A percentile compares a stretch with the other conserved stretches of the same genome.
Conservation (phyloP, 2,797 vertebrate genomes). For the Mus caroli region DNA sequence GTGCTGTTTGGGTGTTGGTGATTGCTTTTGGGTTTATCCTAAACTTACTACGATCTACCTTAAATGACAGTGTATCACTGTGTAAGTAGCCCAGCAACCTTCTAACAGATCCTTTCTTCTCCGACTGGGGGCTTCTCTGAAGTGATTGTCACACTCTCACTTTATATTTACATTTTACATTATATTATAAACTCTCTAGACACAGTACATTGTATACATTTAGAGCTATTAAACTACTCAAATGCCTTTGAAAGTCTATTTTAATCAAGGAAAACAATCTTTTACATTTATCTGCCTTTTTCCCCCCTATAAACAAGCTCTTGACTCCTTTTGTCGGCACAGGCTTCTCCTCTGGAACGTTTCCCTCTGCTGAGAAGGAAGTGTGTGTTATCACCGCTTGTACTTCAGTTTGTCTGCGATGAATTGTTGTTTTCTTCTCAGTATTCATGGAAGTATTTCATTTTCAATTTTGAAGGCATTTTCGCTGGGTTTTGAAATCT, state of each 20-base stretch:
- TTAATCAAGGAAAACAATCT: background rate
- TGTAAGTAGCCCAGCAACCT: background rate
- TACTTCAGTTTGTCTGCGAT: constrained; percentile 7
- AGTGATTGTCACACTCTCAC: background rate
- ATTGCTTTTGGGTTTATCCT: constrained; percentile 11
- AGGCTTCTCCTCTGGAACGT: constrained; percentile 7
- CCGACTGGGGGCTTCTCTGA: background rate
- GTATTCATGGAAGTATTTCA: constrained; percentile 10
- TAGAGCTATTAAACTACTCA: background rate
- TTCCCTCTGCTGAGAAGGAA: constrained; percentile 1
- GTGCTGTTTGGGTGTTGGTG: background rate
- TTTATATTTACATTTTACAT: background rate
- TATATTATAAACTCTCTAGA: background rate
- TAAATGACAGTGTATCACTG: background rate
- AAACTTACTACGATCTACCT: background rate
- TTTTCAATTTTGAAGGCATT: background rate
- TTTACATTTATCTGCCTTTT: background rate
- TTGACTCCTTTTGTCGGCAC: background rate
- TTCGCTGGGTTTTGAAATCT: constrained; percentile 42
- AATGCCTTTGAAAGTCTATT: background rate
- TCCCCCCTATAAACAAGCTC: background rate
- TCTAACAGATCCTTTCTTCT: background rate
- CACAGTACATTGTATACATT: background rate
- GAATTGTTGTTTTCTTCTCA: constrained; percentile 26
- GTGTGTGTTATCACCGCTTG: background rate